Base-by-base conservation (phyloP, 2,888 invertebrate species). In the Ceratothoa steindachneri region DNA sequence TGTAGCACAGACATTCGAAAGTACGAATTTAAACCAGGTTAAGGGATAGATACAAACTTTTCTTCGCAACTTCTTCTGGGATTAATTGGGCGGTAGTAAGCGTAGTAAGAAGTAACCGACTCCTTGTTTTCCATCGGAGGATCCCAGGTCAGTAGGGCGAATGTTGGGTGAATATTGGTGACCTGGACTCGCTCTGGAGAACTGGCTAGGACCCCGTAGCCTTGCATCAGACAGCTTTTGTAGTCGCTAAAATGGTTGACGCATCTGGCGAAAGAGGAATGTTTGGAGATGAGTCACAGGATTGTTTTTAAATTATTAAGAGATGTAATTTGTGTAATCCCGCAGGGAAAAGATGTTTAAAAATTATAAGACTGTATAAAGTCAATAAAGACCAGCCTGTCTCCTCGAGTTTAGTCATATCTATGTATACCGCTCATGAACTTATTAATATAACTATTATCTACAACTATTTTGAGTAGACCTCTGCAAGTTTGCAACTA, bases 161-260 rank as follows among this genome's bases (percentile, higher is more conserved):
- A 93, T 83, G 89, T 90, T 0, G 89, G 89, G 81, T 91, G 90
- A 77, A 92, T 89, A 83, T 91, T 90, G 41, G 90, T 89, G 4
- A 92, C 88, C 9, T 81, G 78, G 1, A 93, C 86, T 68, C 87
- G 86, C 0, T 88, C 87, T 0, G 93, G 93, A 0, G 90, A 87
- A 30, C 91, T 90, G 0, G 93, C 91, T 0, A 93, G 86, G 0
- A 93, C 93, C 0, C 92, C 92, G 84, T 93, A 93, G 19, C 93
- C 92, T 85, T 92, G 91, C 80, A 93, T 88, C 27, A 93, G 87
- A 83, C 93, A 93, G 85, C 90, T 92, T 55, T 90, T 90, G 85
- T 92, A 92, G 55, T 91, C 90, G 4, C 88, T 87, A 90, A 93
- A 93, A 85, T 90, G 92, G 74, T 91, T 89, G 74, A 93, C 87